These are phyloP conservation scores for Parnassius smintheus DNA, from an alignment of 2,888 invertebrate genomes.

Conservation along the genomic window DNA sequence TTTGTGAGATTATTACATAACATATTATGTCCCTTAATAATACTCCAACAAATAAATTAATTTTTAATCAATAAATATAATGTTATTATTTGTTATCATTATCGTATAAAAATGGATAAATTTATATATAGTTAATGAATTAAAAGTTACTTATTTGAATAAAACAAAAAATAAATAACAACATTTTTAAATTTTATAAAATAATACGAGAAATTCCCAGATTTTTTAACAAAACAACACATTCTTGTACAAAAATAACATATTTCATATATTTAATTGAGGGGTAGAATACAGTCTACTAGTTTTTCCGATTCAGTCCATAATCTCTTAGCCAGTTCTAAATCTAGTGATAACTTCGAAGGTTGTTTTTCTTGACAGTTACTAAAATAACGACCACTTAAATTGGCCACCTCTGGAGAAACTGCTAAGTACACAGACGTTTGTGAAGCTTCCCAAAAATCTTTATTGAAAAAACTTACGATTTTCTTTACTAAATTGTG, in stretches of 20 bases:
- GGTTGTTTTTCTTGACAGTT: constrained; percentile 76
- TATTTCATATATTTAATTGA: background rate
- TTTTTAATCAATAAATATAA: no score
- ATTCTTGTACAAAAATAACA: constrained; percentile 15
- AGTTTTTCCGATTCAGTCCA: constrained; percentile 84
- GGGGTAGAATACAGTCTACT: constrained; percentile 37
- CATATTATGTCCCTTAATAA: no score
- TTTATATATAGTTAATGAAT: no score
- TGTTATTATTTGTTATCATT: no score
- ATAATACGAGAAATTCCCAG: no score
- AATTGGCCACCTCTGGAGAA: constrained; percentile 78
- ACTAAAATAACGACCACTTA: constrained; percentile 85
- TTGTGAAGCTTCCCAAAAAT: constrained; percentile 84
- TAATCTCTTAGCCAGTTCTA: constrained; percentile 78
- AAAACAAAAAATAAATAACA: no score
- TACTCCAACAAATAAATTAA: no score
- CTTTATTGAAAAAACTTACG: constrained; percentile 75
- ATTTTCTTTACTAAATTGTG: constrained; percentile 47
- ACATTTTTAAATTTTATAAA: no score
- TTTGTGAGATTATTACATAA: no score
- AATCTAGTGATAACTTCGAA: constrained; percentile 76
- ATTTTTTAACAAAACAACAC: background rate
- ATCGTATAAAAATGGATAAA: no score
- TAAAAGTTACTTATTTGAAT: no score
- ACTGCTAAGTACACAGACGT: constrained; percentile 81